Evolutionary conservation across 2,888 invertebrate species (phyloP).

Genomic region (Octodonta nipae): DNA sequence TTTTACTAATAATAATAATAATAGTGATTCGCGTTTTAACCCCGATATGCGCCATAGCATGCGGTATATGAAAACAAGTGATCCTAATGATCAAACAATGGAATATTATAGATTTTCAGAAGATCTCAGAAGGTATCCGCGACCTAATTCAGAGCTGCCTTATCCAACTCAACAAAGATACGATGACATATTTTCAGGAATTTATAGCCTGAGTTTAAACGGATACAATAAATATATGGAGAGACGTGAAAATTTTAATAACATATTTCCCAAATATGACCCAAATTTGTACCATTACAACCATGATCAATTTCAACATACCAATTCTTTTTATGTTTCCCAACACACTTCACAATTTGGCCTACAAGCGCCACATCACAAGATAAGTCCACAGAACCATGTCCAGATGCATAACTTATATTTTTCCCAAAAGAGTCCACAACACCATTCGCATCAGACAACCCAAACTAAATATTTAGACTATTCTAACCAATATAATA

Average conservation of each 20-base stretch:
- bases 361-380: too few relatives aligned
- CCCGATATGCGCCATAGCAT: conserved; percentile 28
- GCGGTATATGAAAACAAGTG: conserved; percentile 26
- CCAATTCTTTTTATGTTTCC: background rate
- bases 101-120: conserved; percentile 21
- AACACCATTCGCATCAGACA: conserved; percentile 6
- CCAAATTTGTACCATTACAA: conserved; percentile 5
- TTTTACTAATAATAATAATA: too few relatives aligned
- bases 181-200: conserved; percentile 27
- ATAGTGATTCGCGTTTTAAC: conserved; percentile 28
- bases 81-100: conserved; percentile 18
- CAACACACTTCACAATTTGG: too few relatives aligned
- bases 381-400: too few relatives aligned
- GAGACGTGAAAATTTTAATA: conserved; percentile 17
- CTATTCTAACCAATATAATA: too few relatives aligned
- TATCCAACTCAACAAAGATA: conserved; percentile 20
- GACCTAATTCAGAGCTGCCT: conserved; percentile 24
- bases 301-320: conserved; percentile 7
- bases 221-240: conserved; percentile 31
- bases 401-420: too few relatives aligned
- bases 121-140: conserved; percentile 21
- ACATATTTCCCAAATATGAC: too few relatives aligned
- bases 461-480: too few relatives aligned
- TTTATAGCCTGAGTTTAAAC: conserved; percentile 29
- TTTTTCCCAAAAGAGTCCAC: conserved; percentile 9